Percentiles rank a stretch among this genome's conserved stretches.
phyloP scores from a whole-genome alignment of 37 sponge, comb jelly and placozoan species.

The Oopsacas minuta region DNA sequence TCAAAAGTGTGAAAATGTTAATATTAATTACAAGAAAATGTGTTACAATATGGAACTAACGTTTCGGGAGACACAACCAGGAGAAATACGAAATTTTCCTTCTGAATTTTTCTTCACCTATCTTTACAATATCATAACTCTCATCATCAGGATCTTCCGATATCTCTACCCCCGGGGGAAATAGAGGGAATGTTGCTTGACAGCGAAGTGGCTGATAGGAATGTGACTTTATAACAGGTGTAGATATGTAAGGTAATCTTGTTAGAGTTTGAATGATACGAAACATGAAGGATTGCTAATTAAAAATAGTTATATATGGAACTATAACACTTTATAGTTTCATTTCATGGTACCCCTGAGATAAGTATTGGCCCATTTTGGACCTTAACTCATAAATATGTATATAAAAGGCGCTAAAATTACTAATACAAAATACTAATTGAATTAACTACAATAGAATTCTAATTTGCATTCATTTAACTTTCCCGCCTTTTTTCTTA shows the following conservation, averaged over 20 bases:
- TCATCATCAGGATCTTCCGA: neutral
- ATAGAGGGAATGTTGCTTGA: neutral
- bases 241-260: no score
- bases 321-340: no score
- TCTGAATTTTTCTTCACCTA: neutral
- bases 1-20: neutral
- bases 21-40: no score
- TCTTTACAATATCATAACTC: neutral
- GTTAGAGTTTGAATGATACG: no score
- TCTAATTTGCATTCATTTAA: neutral
- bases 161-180: neutral
- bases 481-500: constrained; percentile 2
- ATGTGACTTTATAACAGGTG: no score
- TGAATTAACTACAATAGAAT: neutral
- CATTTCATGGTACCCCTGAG: no score
- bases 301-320: no score
- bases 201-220: neutral
- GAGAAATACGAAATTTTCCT: neutral
- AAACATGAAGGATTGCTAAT: no score
- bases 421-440: neutral
- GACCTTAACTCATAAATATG: no score
- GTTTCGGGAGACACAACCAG: neutral
- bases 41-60: neutral
- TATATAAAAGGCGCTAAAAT: no score
- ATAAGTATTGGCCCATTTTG: no score